These are phyloP conservation scores for Oncorhynchus tshawytscha DNA, from an alignment of 2,113 vertebrate species.

Conservation along the genomic window DNA sequence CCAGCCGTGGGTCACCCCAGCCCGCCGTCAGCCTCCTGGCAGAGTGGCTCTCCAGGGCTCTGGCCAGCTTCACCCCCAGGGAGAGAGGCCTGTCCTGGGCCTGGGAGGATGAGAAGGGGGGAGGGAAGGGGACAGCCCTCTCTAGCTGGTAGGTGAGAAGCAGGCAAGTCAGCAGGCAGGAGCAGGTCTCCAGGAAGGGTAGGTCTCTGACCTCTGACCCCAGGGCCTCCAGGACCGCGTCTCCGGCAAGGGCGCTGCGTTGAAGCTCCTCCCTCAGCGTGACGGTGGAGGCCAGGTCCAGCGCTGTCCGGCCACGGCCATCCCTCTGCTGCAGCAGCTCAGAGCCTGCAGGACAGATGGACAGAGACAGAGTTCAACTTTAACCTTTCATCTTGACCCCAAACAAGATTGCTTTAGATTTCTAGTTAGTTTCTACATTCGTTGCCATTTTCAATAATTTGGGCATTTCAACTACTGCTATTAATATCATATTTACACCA, in stretches of 20 bases:
- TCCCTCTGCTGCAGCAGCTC: constrained; percentile 74
- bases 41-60: neutral
- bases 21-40: neutral
- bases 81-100: constrained; percentile 27
- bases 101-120: neutral
- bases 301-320: constrained; percentile 63
- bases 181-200: constrained; percentile 66
- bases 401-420: too few relatives aligned
- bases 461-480: too few relatives aligned
- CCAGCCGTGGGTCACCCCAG: neutral
- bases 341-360: constrained; percentile 74
- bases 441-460: too few relatives aligned
- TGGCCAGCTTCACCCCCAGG: constrained; percentile 43
- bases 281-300: constrained; percentile 76
- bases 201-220: constrained; percentile 46
- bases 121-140: constrained; percentile 19
- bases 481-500: too few relatives aligned
- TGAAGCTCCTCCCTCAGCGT: constrained; percentile 78
- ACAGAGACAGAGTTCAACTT: neutral
- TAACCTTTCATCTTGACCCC: neutral
- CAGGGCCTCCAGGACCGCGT: constrained; percentile 25
- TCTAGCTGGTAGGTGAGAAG: constrained; percentile 70
- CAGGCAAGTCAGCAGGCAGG: constrained; percentile 65
- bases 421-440: too few relatives aligned
- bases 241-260: constrained; percentile 66